Evolutionary conservation across 1,140 invertebrate species (phyloP).

Genomic region (Drosophila azteca): DNA sequence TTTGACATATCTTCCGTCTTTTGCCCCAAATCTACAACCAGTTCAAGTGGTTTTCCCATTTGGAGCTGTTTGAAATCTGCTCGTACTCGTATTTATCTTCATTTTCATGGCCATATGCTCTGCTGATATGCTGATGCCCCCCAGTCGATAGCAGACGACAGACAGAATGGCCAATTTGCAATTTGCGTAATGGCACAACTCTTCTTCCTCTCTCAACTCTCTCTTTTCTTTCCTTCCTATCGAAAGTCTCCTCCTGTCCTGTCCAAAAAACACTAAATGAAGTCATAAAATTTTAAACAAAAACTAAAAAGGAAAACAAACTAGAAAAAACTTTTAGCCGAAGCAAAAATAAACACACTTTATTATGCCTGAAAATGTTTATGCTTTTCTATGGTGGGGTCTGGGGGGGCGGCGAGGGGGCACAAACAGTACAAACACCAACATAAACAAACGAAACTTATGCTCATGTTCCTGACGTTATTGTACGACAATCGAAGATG

Average conservation of each 20-base stretch:
- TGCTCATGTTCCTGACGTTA: constrained; percentile 55
- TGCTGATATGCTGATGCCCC: constrained; percentile 44
- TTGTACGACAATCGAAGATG: neutral
- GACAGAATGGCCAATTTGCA: constrained; percentile 63
- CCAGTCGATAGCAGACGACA: constrained; percentile 50
- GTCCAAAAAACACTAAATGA: constrained; percentile 53
- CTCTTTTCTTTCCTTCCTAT: neutral
- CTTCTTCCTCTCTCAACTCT: constrained; percentile 3
- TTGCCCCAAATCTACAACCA: neutral
- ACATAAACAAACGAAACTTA: constrained; percentile 58
- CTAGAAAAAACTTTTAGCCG: constrained; percentile 54
- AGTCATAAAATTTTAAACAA: constrained; percentile 70
- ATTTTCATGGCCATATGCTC: constrained; percentile 22
- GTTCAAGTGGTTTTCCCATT: constrained; percentile 6
- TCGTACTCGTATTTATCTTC: constrained; percentile 39
- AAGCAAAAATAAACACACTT: constrained; percentile 69
- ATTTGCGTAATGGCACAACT: constrained; percentile 65
- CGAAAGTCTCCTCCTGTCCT: constrained; percentile 1
- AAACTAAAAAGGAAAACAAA: constrained; percentile 49
- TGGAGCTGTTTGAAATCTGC: constrained; percentile 19
- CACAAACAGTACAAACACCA: constrained; percentile 42
- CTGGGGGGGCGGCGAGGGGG: neutral
- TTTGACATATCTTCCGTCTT: neutral
- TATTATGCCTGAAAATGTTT: constrained; percentile 75
- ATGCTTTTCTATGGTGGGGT: constrained; percentile 40